Conservation (phyloP, 2,113 vertebrate genomes). For the Varanus komodoensis region DNA sequence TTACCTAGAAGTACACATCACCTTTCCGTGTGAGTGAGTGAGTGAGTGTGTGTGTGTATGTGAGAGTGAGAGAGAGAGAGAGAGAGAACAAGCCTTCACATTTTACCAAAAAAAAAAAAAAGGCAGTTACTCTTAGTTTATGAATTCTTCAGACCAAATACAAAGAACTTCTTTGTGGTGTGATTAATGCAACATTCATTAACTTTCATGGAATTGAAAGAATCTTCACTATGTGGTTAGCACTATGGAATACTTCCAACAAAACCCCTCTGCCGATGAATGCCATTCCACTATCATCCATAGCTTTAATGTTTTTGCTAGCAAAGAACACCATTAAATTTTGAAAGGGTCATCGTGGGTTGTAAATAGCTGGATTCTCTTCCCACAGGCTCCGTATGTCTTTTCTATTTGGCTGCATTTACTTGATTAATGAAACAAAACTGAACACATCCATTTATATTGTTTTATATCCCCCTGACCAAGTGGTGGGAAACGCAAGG, state of each 20-base stretch:
- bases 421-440: background rate
- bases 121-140: background rate
- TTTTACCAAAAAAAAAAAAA: background rate
- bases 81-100: background rate
- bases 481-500: background rate
- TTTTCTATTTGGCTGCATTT: background rate
- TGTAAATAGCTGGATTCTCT: conserved; percentile 12
- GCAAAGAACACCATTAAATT: background rate
- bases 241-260: background rate
- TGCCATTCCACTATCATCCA: background rate
- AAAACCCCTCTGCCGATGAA: background rate
- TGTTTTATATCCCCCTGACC: background rate
- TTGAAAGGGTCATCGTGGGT: background rate
- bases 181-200: background rate
- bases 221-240: background rate
- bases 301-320: background rate
- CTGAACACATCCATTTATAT: background rate
- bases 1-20: background rate
- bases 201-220: background rate
- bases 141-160: background rate
- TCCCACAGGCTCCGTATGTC: background rate
- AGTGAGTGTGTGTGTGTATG: too few species aligned
- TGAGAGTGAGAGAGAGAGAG: too few species aligned
- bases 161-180: background rate
- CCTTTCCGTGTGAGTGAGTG: background rate